These are phyloP conservation scores for Clangula hyemalis DNA, from an alignment of 2,797 vertebrate species.

Conservation along the genomic window DNA sequence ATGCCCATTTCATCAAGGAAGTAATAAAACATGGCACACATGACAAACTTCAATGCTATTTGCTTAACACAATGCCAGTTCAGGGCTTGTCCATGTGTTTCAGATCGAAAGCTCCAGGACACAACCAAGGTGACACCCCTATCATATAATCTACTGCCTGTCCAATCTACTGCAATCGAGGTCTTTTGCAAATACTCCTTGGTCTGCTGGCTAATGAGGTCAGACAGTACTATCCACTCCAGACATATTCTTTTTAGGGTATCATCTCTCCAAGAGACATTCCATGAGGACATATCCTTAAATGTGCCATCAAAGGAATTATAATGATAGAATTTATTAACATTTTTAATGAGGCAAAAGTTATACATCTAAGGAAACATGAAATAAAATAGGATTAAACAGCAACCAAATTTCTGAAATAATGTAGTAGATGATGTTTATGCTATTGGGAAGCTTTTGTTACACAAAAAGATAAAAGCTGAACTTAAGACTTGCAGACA, in stretches of 20 bases:
- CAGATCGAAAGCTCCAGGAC: slow-evolving; percentile 67
- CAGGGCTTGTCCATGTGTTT: slow-evolving; percentile 54
- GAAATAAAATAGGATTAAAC: slow-evolving; percentile 32
- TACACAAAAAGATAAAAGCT: neutral
- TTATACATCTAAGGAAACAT: neutral
- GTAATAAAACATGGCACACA: slow-evolving; percentile 56
- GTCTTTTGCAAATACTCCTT: slow-evolving; percentile 54
- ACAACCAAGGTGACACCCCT: slow-evolving; percentile 60
- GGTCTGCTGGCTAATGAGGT: slow-evolving; percentile 64
- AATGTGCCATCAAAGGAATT: slow-evolving; percentile 64
- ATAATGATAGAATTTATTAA: slow-evolving; percentile 61
- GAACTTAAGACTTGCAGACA: slow-evolving; percentile 17
- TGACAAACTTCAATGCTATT: slow-evolving; percentile 57
- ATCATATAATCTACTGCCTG: slow-evolving; percentile 61
- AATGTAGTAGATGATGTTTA: neutral
- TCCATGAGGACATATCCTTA: slow-evolving; percentile 56
- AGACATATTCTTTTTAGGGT: slow-evolving; percentile 66
- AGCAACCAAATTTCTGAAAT: slow-evolving; percentile 13
- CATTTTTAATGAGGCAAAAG: slow-evolving; percentile 52
- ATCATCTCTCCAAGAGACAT: slow-evolving; percentile 68
- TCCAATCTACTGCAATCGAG: slow-evolving; percentile 61
- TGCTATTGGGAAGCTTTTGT: slow-evolving; percentile 11
- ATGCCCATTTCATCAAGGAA: slow-evolving; percentile 56
- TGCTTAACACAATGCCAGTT: slow-evolving; percentile 65
- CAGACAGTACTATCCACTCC: slow-evolving; percentile 70